phyloP scores from a whole-genome alignment of 2,797 vertebrate species.

The Tauraco hartlaubi region DNA sequence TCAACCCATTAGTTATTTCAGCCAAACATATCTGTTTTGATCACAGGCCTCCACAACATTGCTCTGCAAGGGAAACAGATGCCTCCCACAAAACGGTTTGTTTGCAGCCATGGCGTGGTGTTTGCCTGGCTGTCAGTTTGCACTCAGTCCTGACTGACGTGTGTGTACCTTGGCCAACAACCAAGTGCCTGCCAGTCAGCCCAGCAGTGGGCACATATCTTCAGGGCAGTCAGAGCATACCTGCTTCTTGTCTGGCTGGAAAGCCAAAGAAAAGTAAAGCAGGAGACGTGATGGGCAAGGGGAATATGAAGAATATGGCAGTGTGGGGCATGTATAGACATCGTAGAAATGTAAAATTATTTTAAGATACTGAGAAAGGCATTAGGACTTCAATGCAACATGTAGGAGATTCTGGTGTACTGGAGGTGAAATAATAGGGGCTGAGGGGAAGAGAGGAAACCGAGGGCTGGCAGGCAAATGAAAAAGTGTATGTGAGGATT shows the following conservation, averaged over 20 bases:
- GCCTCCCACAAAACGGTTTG: neutral
- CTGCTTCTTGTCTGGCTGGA: neutral
- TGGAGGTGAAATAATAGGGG: neutral
- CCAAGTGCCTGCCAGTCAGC: neutral
- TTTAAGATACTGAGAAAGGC: neutral
- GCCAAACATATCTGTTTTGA: conserved; percentile 4
- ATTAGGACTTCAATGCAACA: neutral
- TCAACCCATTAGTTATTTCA: conserved; percentile 4
- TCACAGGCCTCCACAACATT: neutral
- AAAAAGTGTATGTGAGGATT: neutral
- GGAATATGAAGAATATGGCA: neutral
- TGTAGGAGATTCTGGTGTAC: neutral
- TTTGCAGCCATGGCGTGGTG: neutral
- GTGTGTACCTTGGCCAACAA: neutral
- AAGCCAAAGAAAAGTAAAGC: neutral
- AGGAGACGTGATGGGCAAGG: neutral
- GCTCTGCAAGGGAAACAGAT: neutral
- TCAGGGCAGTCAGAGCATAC: neutral
- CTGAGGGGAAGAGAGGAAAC: neutral
- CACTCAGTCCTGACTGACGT: neutral
- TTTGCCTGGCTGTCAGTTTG: neutral
- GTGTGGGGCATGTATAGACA: neutral
- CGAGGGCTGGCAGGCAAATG: neutral
- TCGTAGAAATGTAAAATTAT: neutral
- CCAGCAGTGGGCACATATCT: neutral